Evolutionary conservation across 1,140 invertebrate genomes (phyloP), one percentile per base, ranked within the genome.

Genomic region (Drosophila grimshawi): DNA sequence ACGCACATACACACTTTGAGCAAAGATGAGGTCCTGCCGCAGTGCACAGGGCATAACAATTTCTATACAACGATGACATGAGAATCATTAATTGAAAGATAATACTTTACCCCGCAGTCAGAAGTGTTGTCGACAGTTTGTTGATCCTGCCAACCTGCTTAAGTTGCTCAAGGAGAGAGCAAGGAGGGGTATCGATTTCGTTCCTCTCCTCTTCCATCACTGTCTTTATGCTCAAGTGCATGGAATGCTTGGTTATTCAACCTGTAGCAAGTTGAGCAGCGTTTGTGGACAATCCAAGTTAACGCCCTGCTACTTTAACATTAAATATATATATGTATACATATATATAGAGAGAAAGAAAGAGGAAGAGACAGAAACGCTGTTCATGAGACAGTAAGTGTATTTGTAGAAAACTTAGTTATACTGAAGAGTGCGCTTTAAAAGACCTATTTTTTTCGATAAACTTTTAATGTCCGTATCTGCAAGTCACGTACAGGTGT

Each of bases 381-480:
- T 6, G 4, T 10, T 7, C 10, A 41, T 49, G 35, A 32, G 39
- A 57, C 29, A 53, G 59, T 7, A 30, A 10, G 2, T 4, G 30
- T 39, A 39, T 32, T 45, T 10, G 62, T 52, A 37, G 51, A 76
- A 78, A 86, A 76, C 78, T 81, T 86, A 86, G 86, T 81, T 63
- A 79, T 76, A 70, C 69, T 69, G 62, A 11, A 46, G 39, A 56
- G 39, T 48, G 45, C 57, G 65, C 64, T 76, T 81, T 76, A 67
- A 46, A 76, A 68, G 71, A 76, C 80, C 88, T 86, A 88, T 72
- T 78, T 65, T 89, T 74, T 70, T 83, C 89, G 89, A 89, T 89
- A 89, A 80, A 80, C 69, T 88, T 86, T 49, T 43, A 82, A 55
- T 55, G 65, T n/a, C 39, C 56, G 57, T 65, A 83, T 66, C 66